Evolutionary conservation across 2,888 invertebrate species (phyloP), one percentile per base, ranked within the genome.

Genomic region (Cyclophora punctaria): DNA sequence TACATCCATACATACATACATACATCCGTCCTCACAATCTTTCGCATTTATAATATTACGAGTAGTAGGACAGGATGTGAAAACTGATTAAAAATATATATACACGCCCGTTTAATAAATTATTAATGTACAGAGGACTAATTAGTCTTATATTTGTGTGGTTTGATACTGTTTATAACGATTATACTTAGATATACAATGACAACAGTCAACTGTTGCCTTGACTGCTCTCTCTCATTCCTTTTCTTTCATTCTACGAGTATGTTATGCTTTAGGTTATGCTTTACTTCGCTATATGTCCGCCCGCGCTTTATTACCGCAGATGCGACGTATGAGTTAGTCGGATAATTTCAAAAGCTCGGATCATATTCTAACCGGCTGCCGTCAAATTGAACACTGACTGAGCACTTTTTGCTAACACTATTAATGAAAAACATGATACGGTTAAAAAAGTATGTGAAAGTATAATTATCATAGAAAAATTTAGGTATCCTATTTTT

Each of bases 321-420:
- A 51, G 49, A 53, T 53, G 48, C 41, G 53, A 53, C 48, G 48
- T 49, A 48, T 46, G 46, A 50, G 48, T 46, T 44, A 44, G 47
- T 50, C 44, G 46, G 35, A 46, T 50, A 50, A 47, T 50, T 50
- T 46, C 48, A 48, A 44, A 41, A 37, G 35, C 40, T 34, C 44
- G 47, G 47, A 34, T 46, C 44, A 41, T 44, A 33, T 44, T 20
- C 1, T 44, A 44, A 33, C 44, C 44, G 44, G 1, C 53, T 35
- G 50, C 50, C 43, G 47, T 45, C 53, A 54, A 48, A 50, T 47
- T 20, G 20, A 20, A 20, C 20, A 20, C 20, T 51, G 53, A 48
- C 44, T 35, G 48, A 48, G 48, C 44, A 20, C 20, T 20, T 20
- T 20, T 20, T 20, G 20, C 20, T 20, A 20, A 20, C 20, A 20